Base-by-base conservation (phyloP, 2,888 invertebrate genomes). In the Phlogophora meticulosa region DNA sequence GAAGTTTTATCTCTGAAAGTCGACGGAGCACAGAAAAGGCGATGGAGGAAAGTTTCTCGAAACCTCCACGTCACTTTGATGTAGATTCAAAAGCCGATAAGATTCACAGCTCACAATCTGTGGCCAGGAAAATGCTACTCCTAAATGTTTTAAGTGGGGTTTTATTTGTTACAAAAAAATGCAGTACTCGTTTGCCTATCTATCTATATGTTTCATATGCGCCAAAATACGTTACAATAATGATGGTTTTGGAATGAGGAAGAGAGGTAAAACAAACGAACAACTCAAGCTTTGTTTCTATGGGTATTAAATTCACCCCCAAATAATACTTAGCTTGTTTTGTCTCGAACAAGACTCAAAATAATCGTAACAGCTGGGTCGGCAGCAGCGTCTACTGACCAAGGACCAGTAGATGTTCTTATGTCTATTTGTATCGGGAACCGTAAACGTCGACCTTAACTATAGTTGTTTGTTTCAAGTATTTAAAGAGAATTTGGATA, bases 1-100 rank as follows among this genome's bases (percentile, higher is more conserved):
- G 85, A 86, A 83, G 80, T 87, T 88, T 88, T 87, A 86, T 86
- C 84, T 82, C 74, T 80, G 58, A 78, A 85, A 87, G 81, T 85
- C 81, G 77, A 81, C 80, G 78, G 83, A 81, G 81, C 81, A 76
- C 81, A 64, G 72, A 85, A 86, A 83, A 76, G 76, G 80, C 75
- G 78, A 78, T 71, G 65, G 64, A 63, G 77, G 68, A 68, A 79
- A 83, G 72, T 87, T 83, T 80, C 61, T 69, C 38, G 61, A 59
- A 74, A 64, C 61, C 64, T 72, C 28, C 49, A 51, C 66, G 71
- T 69, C 70, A 76, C 74, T 83, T 83, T 82, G 72, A 82, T 78
- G 80, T 78, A 61, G 68, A 60, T 69, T 70, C 67, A 70, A 66
- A 74, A 80, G 69, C 58, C 69, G 67, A 78, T 62, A 56, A 51